Evolutionary conservation across 2,797 vertebrate species (phyloP).

Genomic region (Loriculus beryllinus): DNA sequence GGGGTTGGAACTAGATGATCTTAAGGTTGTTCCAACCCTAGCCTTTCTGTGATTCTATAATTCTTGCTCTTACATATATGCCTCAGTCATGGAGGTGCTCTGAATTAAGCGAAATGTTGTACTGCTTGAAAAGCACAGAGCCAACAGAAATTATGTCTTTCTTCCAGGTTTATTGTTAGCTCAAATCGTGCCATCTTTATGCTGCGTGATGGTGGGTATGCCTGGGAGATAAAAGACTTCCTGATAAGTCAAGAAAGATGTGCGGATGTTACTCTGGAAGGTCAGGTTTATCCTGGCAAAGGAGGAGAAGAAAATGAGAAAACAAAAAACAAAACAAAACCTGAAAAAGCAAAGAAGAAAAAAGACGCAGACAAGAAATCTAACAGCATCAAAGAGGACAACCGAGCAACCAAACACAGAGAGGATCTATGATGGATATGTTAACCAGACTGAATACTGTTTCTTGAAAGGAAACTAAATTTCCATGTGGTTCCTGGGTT

Average conservation of each 20-base stretch:
- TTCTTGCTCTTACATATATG: not conserved
- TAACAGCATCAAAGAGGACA: conserved; percentile 65
- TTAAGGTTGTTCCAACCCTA: not conserved
- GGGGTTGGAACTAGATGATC: not conserved
- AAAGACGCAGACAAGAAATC: conserved; percentile 63
- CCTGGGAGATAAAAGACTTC: conserved; percentile 97
- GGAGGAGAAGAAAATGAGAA: conserved; percentile 75
- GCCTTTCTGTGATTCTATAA: not conserved
- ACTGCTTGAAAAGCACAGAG: not conserved
- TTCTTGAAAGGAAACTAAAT: not conserved
- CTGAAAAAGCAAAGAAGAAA: conserved; percentile 79
- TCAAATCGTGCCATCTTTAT: conserved; percentile 93
- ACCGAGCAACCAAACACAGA: conserved; percentile 66
- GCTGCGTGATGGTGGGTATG: conserved; percentile 89
- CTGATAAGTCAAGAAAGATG: conserved; percentile 88
- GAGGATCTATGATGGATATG: conserved; percentile 80
- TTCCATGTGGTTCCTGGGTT: not conserved
- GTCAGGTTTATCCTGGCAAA: conserved; percentile 92
- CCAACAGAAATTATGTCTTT: not conserved
- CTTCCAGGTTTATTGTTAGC: conserved; percentile 89
- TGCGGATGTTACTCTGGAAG: conserved; percentile 90
- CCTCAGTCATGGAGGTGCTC: not conserved
- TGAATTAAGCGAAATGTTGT: not conserved
- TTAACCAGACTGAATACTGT: not conserved
- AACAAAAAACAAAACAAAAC: conserved; percentile 76